Percentiles rank a stretch among this genome's conserved stretches.
Conservation (phyloP, 2,888 invertebrate genomes). For the Harpalus rufipes region DNA sequence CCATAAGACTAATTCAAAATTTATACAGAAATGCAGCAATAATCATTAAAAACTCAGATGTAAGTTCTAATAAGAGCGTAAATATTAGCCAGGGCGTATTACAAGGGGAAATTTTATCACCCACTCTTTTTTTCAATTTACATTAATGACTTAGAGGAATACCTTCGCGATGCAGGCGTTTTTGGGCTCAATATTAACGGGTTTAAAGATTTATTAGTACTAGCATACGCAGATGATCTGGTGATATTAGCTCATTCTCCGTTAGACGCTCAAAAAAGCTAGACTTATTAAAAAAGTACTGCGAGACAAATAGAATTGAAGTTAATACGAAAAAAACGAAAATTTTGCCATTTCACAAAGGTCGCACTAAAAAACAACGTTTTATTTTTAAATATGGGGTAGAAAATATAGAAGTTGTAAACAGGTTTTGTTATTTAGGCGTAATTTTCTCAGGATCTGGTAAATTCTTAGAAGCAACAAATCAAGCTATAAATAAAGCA, state of each 20-base stretch:
- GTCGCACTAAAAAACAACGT: not conserved
- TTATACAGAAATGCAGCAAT: not conserved
- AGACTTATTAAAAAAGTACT: not conserved
- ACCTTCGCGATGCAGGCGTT: not conserved
- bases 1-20: not conserved
- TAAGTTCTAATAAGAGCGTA: not conserved
- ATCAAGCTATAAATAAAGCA: too few relatives aligned
- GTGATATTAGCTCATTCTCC: not conserved
- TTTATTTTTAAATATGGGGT: too few relatives aligned
- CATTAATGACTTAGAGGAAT: not conserved
- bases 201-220: not conserved
- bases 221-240: too few relatives aligned
- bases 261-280: not conserved
- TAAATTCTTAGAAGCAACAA: too few relatives aligned
- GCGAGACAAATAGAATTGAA: not conserved
- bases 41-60: not conserved
- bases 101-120: not conserved
- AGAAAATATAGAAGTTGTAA: too few relatives aligned
- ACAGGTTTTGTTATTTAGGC: too few relatives aligned
- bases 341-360: not conserved
- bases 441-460: too few relatives aligned
- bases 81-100: not conserved
- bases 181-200: not conserved
- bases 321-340: not conserved
- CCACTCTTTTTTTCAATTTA: not conserved